These are phyloP conservation scores for Napeogenes sylphis DNA, from an alignment of 2,888 invertebrate genomes.

Conservation along the genomic window DNA sequence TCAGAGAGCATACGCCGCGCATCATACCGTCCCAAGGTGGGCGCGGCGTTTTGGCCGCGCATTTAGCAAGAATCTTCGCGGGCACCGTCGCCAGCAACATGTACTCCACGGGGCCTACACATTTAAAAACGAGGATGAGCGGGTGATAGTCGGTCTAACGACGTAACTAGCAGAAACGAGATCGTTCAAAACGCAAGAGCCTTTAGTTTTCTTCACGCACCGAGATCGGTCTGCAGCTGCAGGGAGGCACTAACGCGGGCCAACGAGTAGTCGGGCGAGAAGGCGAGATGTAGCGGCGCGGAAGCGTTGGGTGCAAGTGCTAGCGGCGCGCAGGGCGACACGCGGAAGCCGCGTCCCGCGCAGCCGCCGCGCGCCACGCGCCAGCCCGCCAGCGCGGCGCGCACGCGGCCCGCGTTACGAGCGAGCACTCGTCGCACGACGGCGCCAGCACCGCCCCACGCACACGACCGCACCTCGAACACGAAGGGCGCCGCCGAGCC, in stretches of 20 bases:
- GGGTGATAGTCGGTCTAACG: neutral
- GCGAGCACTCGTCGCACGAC: slow-evolving; percentile 86
- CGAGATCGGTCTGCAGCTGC: slow-evolving; percentile 40
- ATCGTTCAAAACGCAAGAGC: neutral
- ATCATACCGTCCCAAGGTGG: slow-evolving; percentile 76
- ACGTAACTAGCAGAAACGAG: neutral
- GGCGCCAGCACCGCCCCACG: slow-evolving; percentile 52
- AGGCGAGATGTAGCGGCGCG: slow-evolving; percentile 50
- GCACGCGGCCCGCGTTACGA: slow-evolving; percentile 93
- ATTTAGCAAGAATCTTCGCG: slow-evolving; percentile 44
- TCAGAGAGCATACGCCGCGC: slow-evolving; percentile 65
- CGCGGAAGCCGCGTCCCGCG: slow-evolving; percentile 58
- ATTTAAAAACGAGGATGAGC: neutral
- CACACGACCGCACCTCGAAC: slow-evolving; percentile 86
- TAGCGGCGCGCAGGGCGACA: slow-evolving; percentile 56
- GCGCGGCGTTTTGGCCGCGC: slow-evolving; percentile 56
- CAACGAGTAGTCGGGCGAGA: slow-evolving; percentile 56
- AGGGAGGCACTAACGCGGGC: slow-evolving; percentile 47
- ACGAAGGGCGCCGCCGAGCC: slow-evolving; percentile 78
- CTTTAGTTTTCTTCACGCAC: slow-evolving; percentile 8
- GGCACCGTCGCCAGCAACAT: slow-evolving; percentile 44
- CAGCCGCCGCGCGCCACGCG: slow-evolving; percentile 51
- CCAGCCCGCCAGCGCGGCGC: slow-evolving; percentile 81
- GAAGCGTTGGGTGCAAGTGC: slow-evolving; percentile 55
- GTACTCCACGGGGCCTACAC: slow-evolving; percentile 41